A percentile compares a stretch with the other conserved stretches of the same genome.
Evolutionary conservation across 2,888 invertebrate species (phyloP).

Genomic region (Theodoxus fluviatilis): DNA sequence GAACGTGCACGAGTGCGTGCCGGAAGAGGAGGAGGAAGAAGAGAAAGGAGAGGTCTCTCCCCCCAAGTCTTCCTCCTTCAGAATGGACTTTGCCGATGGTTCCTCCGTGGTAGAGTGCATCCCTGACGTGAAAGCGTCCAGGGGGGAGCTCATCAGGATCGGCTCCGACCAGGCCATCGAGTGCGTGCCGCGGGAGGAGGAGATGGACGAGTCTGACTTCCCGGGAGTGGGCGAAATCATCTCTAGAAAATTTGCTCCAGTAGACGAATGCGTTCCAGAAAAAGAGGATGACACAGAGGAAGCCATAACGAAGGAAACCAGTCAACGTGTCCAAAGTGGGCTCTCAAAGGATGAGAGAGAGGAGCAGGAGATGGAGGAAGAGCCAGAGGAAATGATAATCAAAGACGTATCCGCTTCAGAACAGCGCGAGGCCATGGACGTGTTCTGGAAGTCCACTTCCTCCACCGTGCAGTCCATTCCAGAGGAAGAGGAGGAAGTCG

Average conservation of each 20-base stretch:
- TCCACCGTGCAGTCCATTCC: slow-evolving; percentile 51
- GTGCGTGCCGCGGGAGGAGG: no score
- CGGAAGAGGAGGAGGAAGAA: slow-evolving; percentile 36
- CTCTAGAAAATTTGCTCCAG: neutral
- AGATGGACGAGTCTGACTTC: no score
- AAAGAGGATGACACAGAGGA: slow-evolving; percentile 37
- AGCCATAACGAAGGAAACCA: slow-evolving; percentile 16
- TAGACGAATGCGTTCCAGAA: slow-evolving; percentile 35
- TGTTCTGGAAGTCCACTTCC: neutral
- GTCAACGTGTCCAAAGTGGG: slow-evolving; percentile 11
- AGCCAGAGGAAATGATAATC: slow-evolving; percentile 66
- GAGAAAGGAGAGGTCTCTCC: slow-evolving; percentile 34
- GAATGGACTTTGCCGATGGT: no score
- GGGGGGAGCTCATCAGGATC: no score
- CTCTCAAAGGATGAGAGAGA: neutral
- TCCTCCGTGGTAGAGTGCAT: no score
- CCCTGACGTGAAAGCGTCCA: no score
- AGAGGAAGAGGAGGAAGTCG: slow-evolving; percentile 64
- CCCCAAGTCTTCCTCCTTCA: no score
- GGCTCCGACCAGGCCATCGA: no score
- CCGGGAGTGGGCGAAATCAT: slow-evolving; percentile 24
- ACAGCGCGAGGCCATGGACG: neutral
- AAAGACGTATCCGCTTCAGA: slow-evolving; percentile 33
- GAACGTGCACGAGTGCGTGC: slow-evolving; percentile 32
- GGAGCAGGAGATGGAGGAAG: slow-evolving; percentile 30